phyloP scores from a whole-genome alignment of 2,113 vertebrate genomes.

The Oreochromis niloticus region DNA sequence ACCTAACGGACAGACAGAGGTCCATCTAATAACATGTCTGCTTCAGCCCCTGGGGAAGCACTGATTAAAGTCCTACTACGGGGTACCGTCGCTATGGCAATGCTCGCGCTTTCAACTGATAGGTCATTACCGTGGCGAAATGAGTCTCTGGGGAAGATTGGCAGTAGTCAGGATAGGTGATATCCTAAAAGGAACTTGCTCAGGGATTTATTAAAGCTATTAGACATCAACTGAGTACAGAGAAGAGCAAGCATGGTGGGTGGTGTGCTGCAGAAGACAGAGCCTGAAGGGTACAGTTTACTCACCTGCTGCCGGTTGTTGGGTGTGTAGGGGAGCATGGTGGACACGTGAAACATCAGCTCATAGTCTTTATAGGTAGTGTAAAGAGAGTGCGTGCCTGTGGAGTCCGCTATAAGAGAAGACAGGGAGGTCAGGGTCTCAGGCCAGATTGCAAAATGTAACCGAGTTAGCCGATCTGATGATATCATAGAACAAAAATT shows the following conservation, averaged over 20 bases:
- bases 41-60: constrained; percentile 13
- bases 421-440: neutral
- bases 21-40: constrained; percentile 25
- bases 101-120: constrained; percentile 18
- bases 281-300: neutral
- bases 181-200: constrained; percentile 17
- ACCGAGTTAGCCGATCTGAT: neutral
- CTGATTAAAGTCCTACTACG: constrained; percentile 51
- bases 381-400: constrained; percentile 94
- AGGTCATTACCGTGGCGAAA: constrained; percentile 52
- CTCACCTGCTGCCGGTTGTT: constrained; percentile 96
- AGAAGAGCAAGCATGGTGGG: neutral
- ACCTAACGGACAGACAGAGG: constrained; percentile 38
- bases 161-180: constrained; percentile 19
- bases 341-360: constrained; percentile 98
- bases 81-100: constrained; percentile 48
- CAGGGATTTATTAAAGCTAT: constrained; percentile 20
- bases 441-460: neutral
- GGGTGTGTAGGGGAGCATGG: constrained; percentile 93
- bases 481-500: neutral
- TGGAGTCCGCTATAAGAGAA: constrained; percentile 85
- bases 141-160: constrained; percentile 34
- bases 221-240: neutral
- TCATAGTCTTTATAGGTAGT: constrained; percentile 98
- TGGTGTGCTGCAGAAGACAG: neutral